Conservation (phyloP, 2,888 invertebrate species). For the Branchellion lobata region DNA sequence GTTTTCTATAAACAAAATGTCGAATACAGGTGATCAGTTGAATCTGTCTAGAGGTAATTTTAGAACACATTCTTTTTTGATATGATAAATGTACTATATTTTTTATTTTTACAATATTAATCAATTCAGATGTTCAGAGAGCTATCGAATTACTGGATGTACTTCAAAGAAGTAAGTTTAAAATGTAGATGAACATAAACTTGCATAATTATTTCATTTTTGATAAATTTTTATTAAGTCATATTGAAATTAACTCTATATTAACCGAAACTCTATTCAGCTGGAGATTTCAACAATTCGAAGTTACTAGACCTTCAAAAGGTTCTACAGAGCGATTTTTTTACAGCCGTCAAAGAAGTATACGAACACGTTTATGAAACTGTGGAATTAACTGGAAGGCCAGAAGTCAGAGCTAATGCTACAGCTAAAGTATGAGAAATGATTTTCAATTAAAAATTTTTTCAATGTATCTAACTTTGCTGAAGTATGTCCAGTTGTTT, state of each 20-base stretch:
- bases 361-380: conserved; percentile 99
- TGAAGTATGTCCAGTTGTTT: neutral
- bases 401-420: conserved; percentile 91
- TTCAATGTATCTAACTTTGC: neutral
- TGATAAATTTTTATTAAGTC: no score
- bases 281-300: conserved; percentile 83
- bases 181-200: no score
- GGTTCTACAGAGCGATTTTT: conserved; percentile 93
- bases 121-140: conserved; percentile 80
- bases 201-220: no score
- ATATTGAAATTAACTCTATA: neutral
- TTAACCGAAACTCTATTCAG: conserved; percentile 32
- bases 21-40: conserved; percentile 77
- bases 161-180: conserved; percentile 81
- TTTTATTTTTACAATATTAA: conserved; percentile 23
- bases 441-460: neutral
- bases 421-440: conserved; percentile 76
- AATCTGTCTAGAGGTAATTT: conserved; percentile 76
- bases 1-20: conserved; percentile 65
- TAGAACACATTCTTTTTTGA: neutral
- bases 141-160: conserved; percentile 91
- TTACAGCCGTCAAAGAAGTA: conserved; percentile 94
- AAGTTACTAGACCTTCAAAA: conserved; percentile 92
- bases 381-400: conserved; percentile 91
- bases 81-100: neutral